phyloP scores from a whole-genome alignment of 2,113 vertebrate species.

The Excalfactoria chinensis region DNA sequence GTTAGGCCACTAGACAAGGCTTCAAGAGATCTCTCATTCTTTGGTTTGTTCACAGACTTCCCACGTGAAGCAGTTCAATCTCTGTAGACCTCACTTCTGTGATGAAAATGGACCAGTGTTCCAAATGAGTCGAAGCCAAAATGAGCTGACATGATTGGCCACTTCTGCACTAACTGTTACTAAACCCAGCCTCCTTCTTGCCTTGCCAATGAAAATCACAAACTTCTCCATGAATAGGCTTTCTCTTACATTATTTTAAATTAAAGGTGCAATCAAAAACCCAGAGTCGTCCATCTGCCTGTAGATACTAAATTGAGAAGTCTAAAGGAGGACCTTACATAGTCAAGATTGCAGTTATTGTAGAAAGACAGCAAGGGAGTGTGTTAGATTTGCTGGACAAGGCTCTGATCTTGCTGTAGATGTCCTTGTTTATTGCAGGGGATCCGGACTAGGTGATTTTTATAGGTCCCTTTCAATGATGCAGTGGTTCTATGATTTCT shows the following conservation, averaged over 20 bases:
- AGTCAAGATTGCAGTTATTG: neutral
- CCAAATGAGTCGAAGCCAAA: neutral
- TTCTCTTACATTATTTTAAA: neutral
- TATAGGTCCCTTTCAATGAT: too few species aligned
- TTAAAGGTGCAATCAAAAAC: neutral
- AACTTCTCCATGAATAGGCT: neutral
- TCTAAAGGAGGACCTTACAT: neutral
- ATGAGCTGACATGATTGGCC: neutral
- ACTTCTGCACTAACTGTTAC: neutral
- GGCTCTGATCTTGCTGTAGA: too few species aligned
- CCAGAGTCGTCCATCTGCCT: neutral
- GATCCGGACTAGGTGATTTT: too few species aligned
- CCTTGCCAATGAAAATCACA: neutral
- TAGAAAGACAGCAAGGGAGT: neutral
- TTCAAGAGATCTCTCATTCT: neutral
- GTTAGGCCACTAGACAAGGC: neutral
- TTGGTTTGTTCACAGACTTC: neutral
- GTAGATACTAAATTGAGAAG: neutral
- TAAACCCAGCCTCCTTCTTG: neutral
- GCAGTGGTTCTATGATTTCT: neutral
- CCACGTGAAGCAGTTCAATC: neutral
- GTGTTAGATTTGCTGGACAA: neutral
- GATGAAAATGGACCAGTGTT: neutral
- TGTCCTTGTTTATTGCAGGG: too few species aligned
- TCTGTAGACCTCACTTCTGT: neutral